Evolutionary conservation across 2,888 invertebrate genomes (phyloP).

Genomic region (Caenorhabditis auriculariae): DNA sequence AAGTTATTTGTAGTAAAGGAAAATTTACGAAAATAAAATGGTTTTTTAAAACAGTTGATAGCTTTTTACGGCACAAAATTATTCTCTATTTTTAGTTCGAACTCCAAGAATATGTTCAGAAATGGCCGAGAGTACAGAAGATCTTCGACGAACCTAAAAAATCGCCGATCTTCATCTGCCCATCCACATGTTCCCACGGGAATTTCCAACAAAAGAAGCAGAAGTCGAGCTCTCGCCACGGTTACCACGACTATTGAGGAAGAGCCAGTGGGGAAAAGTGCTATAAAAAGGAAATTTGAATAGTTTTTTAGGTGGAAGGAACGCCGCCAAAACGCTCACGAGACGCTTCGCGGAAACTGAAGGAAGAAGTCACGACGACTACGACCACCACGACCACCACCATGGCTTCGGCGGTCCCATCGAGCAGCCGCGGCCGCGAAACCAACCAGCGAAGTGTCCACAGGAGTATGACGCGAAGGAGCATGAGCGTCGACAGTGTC

Average conservation of each 20-base stretch:
- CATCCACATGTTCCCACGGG: constrained; percentile 3
- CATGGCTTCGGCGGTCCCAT: too few relatives aligned
- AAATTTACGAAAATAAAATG: too few relatives aligned
- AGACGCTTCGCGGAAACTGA: constrained; percentile 8
- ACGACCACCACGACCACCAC: constrained; percentile 24
- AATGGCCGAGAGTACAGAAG: constrained; percentile 16
- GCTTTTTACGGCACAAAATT: too few relatives aligned
- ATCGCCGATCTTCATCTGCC: constrained; percentile 13
- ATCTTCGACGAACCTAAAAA: constrained; percentile 5
- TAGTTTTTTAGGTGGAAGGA: constrained; percentile 18
- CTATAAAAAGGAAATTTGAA: too few relatives aligned
- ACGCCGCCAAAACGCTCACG: constrained; percentile 24
- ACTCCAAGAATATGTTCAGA: too few relatives aligned
- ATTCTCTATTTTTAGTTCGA: too few relatives aligned
- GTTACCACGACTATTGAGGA: constrained; percentile 22
- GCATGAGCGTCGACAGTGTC: constrained; percentile 18
- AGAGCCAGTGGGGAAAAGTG: constrained; percentile 20
- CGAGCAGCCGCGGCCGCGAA: constrained; percentile 3
- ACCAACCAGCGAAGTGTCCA: constrained; percentile 1
- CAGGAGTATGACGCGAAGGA: constrained; percentile 13
- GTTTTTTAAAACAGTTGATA: too few relatives aligned
- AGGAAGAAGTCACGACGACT: constrained; percentile 17
- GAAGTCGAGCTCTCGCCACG: constrained; percentile 22
- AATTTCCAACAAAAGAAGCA: constrained; percentile 27
- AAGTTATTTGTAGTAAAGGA: too few relatives aligned